Conservation (phyloP, 2,888 invertebrate genomes). For the Disparrhopalites patrizii region DNA sequence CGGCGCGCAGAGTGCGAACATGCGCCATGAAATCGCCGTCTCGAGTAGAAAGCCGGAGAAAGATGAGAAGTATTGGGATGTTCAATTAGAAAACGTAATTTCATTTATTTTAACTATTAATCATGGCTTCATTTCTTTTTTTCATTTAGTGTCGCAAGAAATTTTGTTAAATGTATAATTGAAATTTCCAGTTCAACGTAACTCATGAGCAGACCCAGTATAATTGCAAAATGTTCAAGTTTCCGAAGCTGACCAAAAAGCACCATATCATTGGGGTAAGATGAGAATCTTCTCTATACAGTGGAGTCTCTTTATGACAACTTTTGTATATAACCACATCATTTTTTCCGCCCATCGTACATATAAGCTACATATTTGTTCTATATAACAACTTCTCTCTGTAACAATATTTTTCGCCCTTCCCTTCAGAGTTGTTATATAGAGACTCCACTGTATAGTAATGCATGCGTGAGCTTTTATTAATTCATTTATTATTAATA, state of each 20-base stretch:
- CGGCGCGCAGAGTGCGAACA: conserved; percentile 63
- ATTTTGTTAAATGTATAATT: background rate
- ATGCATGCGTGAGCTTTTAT: too few relatives aligned
- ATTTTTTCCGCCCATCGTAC: too few relatives aligned
- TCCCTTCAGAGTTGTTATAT: too few relatives aligned
- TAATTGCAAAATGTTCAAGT: conserved; percentile 83
- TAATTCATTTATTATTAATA: background rate
- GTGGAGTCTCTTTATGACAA: too few relatives aligned
- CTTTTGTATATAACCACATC: too few relatives aligned
- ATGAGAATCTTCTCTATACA: too few relatives aligned
- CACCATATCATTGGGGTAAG: conserved; percentile 74
- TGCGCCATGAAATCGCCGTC: conserved; percentile 50
- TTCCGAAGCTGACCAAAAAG: conserved; percentile 63
- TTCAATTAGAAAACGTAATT: too few relatives aligned
- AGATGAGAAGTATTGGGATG: conserved; percentile 27
- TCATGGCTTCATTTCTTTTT: background rate
- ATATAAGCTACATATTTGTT: too few relatives aligned
- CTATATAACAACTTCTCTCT: too few relatives aligned
- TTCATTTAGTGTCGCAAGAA: background rate
- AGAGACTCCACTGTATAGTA: too few relatives aligned
- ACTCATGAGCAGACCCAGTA: conserved; percentile 62
- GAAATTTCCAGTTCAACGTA: conserved; percentile 26
- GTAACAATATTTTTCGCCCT: too few relatives aligned
- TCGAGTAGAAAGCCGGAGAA: conserved; percentile 23
- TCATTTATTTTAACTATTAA: background rate